Evolutionary conservation across 2,888 invertebrate genomes (phyloP).

Genomic region (Euplexia lucipara): DNA sequence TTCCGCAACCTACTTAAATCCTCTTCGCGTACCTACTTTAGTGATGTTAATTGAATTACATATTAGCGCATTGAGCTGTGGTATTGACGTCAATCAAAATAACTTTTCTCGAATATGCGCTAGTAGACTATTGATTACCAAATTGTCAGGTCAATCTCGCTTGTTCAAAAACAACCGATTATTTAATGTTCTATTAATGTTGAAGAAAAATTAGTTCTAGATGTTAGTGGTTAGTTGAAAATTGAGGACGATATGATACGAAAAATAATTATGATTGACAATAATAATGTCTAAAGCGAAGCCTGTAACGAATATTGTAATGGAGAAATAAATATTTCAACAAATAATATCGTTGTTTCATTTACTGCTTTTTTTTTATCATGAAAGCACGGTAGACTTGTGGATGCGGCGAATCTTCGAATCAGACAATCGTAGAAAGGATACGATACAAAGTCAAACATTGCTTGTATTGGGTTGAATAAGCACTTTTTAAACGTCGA

Average conservation of each 20-base stretch:
- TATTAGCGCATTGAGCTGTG: neutral
- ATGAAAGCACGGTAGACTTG: no score
- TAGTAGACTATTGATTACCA: no score
- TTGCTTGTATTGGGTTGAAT: no score
- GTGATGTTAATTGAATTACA: slow-evolving; percentile 19
- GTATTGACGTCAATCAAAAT: slow-evolving; percentile 16
- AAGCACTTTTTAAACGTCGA: no score
- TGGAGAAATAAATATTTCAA: slow-evolving; percentile 82
- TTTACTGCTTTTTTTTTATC: neutral
- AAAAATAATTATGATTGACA: slow-evolving; percentile 86
- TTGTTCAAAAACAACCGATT: slow-evolving; percentile 15
- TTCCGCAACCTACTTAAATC: no score
- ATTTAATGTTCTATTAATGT: slow-evolving; percentile 43
- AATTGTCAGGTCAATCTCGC: neutral
- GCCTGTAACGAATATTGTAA: slow-evolving; percentile 78
- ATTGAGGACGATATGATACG: slow-evolving; percentile 45
- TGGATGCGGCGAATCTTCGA: neutral
- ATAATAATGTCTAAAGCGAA: slow-evolving; percentile 84
- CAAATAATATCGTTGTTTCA: slow-evolving; percentile 67
- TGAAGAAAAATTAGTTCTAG: slow-evolving; percentile 43
- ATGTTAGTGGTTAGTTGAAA: slow-evolving; percentile 57
- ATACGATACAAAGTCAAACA: no score
- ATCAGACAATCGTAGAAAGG: neutral
- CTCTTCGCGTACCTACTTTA: neutral
- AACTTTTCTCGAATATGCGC: neutral